Evolutionary conservation across 2,113 vertebrate genomes (phyloP).

Genomic region (Barnardius zonarius): DNA sequence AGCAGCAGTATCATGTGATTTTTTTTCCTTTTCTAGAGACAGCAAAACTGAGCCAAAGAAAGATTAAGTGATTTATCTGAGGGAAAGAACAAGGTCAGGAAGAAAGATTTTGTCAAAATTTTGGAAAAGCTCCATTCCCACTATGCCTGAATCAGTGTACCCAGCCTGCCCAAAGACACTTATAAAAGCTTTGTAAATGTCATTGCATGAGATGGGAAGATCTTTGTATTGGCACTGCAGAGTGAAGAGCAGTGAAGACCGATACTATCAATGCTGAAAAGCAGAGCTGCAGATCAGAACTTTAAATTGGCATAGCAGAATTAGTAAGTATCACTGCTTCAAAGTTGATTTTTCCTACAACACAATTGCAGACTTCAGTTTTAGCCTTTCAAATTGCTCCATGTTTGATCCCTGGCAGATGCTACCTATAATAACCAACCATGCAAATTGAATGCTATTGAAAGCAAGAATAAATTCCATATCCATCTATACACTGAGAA

Average conservation of each 20-base stretch:
- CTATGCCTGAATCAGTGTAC: not conserved
- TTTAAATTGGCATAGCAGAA: not conserved
- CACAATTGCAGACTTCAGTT: not conserved
- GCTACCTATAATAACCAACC: not conserved
- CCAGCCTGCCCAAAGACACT: not conserved
- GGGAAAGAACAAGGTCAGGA: not conserved
- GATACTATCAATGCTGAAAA: not conserved
- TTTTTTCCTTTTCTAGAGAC: not conserved
- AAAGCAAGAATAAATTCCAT: not conserved
- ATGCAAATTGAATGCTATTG: not conserved
- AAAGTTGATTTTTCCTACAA: not conserved
- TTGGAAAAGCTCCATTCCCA: not conserved
- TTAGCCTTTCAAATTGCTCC: not conserved
- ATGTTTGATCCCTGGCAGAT: not conserved
- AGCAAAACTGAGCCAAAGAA: not conserved
- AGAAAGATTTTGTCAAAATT: not conserved
- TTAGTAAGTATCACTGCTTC: not conserved
- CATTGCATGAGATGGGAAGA: not conserved
- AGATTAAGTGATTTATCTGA: not conserved
- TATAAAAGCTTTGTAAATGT: slow-evolving; percentile 5
- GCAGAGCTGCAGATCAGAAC: not conserved
- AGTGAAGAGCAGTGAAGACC: not conserved
- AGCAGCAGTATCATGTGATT: not conserved
- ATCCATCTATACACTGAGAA: not conserved
- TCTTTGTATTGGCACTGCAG: not conserved